phyloP scores from a whole-genome alignment of 2,797 vertebrate genomes.

The Lagorchestes hirsutus region DNA sequence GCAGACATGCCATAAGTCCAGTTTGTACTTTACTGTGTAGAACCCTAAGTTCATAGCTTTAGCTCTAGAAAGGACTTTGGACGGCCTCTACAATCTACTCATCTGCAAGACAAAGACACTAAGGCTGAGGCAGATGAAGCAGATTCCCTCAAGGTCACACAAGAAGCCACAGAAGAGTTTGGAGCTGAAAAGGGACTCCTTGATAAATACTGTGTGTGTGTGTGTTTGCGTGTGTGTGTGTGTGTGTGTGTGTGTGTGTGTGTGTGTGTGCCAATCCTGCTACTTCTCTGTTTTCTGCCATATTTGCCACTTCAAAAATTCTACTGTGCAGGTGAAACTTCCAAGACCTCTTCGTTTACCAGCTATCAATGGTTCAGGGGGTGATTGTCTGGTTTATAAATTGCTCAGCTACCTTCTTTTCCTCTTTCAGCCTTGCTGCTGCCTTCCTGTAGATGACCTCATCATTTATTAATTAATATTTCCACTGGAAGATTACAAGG shows the following conservation, averaged over 20 bases:
- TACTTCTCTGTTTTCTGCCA: neutral
- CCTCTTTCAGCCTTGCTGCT: neutral
- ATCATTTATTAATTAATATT: neutral
- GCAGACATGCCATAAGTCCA: neutral
- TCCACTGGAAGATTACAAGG: neutral
- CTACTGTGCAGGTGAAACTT: neutral
- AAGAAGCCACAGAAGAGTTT: neutral
- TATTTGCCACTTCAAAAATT: constrained; percentile 20
- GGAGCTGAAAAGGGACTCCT: too few species aligned
- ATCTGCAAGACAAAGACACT: neutral
- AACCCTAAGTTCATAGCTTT: neutral
- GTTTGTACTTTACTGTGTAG: neutral
- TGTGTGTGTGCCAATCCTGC: neutral
- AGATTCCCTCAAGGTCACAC: neutral
- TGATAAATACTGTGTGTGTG: too few species aligned
- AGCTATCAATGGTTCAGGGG: neutral
- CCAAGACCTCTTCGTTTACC: neutral
- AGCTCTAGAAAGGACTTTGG: neutral
- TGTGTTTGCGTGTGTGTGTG: neutral
- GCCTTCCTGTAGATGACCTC: neutral
- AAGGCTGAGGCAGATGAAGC: neutral
- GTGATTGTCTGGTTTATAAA: neutral
- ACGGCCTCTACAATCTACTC: neutral
- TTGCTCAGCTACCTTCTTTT: neutral
- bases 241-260: too few species aligned